Conservation (phyloP, 2,888 invertebrate genomes). For the Crematogaster levior region DNA sequence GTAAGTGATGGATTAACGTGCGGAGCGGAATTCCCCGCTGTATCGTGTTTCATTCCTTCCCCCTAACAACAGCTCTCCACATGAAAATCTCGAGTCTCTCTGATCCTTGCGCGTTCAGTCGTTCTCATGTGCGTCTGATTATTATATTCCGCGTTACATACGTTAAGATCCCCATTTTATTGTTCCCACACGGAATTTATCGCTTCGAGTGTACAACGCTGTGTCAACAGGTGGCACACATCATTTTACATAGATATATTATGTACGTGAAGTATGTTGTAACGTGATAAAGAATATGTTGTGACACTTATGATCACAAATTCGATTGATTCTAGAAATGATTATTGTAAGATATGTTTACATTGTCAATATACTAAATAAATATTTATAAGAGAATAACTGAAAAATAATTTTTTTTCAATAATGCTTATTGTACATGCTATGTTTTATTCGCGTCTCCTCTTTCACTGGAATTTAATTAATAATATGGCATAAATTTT, state of each 20-base stretch:
- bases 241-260: slow-evolving; percentile 70
- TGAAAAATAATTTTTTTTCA: neutral
- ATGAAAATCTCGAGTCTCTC: slow-evolving; percentile 31
- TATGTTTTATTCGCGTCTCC: neutral
- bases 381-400: neutral
- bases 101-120: neutral
- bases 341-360: neutral
- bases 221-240: slow-evolving; percentile 73
- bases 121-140: slow-evolving; percentile 41
- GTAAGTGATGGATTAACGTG: slow-evolving; percentile 56
- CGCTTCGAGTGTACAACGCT: slow-evolving; percentile 53
- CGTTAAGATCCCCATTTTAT: slow-evolving; percentile 65
- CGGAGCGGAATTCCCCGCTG: slow-evolving; percentile 43
- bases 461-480: neutral
- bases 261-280: slow-evolving; percentile 50
- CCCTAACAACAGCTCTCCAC: slow-evolving; percentile 6
- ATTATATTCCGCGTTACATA: slow-evolving; percentile 54
- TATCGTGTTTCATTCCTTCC: slow-evolving; percentile 23
- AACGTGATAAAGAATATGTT: slow-evolving; percentile 67
- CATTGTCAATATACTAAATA: neutral
- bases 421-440: too few relatives aligned
- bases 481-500: too few relatives aligned
- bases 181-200: slow-evolving; percentile 61
- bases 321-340: neutral
- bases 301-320: slow-evolving; percentile 16